These are phyloP conservation scores for Stratiolaelaps scimitus DNA, from an alignment of 1,140 invertebrate genomes.

Conservation along the genomic window DNA sequence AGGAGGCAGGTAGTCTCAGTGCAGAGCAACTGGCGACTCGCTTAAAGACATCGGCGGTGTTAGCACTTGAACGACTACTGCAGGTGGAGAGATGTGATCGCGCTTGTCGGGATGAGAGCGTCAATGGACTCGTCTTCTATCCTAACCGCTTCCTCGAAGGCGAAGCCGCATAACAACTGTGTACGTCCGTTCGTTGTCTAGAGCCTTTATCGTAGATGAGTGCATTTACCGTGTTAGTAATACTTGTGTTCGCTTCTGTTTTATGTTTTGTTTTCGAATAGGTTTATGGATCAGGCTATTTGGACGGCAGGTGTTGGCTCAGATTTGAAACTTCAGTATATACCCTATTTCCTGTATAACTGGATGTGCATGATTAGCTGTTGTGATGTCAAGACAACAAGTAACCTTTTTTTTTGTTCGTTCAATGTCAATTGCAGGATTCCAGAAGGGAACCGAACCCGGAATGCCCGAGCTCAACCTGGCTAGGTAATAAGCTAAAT, in stretches of 20 bases:
- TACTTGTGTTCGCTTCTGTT: neutral
- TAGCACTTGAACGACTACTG: constrained; percentile 55
- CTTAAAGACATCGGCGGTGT: constrained; percentile 66
- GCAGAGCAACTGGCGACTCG: constrained; percentile 70
- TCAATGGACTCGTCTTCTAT: constrained; percentile 83
- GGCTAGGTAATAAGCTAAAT: constrained; percentile 1
- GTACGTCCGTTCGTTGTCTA: too few relatives aligned
- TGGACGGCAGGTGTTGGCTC: too few relatives aligned
- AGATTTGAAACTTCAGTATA: too few relatives aligned
- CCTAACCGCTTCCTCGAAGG: constrained; percentile 61
- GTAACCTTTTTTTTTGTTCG: too few relatives aligned
- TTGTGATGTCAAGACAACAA: too few relatives aligned
- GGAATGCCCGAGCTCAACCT: constrained; percentile 23
- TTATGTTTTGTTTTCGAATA: neutral
- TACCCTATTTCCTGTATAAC: too few relatives aligned
- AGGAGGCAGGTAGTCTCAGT: constrained; percentile 57
- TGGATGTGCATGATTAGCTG: too few relatives aligned
- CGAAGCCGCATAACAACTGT: too few relatives aligned
- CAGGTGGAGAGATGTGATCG: constrained; percentile 66
- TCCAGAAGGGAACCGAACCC: constrained; percentile 12
- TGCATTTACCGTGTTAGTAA: neutral
- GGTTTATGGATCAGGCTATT: neutral
- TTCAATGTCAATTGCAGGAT: neutral
- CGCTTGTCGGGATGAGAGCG: constrained; percentile 81
- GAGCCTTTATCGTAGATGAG: too few relatives aligned